Base-by-base conservation (phyloP, 2,888 invertebrate genomes). In the Cerceris ruficornis region DNA sequence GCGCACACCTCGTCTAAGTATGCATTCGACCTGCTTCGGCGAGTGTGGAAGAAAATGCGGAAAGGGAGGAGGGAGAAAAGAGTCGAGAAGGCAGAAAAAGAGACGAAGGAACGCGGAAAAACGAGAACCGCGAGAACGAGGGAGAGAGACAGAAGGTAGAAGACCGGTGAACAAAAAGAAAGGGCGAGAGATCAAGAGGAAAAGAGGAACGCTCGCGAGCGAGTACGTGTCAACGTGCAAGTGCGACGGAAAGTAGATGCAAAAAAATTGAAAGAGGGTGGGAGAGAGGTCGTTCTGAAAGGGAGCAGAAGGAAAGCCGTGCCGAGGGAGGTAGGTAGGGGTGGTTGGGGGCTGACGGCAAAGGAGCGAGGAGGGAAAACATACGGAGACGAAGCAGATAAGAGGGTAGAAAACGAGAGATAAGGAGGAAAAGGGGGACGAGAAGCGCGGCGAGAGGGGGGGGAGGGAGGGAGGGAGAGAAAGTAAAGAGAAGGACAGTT, bases 21-120 rank as follows among this genome's bases (percentile, higher is more conserved):
- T 72, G 72, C 68, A 73, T 77, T 83, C 83, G 75, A 77, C 69
- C 72, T 46, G 83, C 62, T 81, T 78, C 71, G 52, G 57, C 67
- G 73, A 50, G 69, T 66, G 62, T 67, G 70, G 59, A 58, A 69
- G 76, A 71, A 66, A 76, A 77, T 80, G 68, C 82, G 57, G 52
- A 58, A 28, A 41, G n/a, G 7, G 6, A 4, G 15, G 52, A 17
- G 54, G 39, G 57, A 42, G 15, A 54, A 55, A 50, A 58, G 58
- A 71, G 41, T 60, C 15, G 60, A 69, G 66, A 59, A 42, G 55
- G 62, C 17, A 8, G 54, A 52, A 42, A 49, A 69, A 43, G 46
- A 46, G 41, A n/a, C 43, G 59, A 39, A 62, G 54, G 17, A 65
- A 52, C 46, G n/a, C 58, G 28, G 52, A n/a, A 39, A 65, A 62